A percentile compares a stretch with the other conserved stretches of the same genome.
Evolutionary conservation across 2,113 vertebrate genomes (phyloP).

Genomic region (Pseudopipra pipra): DNA sequence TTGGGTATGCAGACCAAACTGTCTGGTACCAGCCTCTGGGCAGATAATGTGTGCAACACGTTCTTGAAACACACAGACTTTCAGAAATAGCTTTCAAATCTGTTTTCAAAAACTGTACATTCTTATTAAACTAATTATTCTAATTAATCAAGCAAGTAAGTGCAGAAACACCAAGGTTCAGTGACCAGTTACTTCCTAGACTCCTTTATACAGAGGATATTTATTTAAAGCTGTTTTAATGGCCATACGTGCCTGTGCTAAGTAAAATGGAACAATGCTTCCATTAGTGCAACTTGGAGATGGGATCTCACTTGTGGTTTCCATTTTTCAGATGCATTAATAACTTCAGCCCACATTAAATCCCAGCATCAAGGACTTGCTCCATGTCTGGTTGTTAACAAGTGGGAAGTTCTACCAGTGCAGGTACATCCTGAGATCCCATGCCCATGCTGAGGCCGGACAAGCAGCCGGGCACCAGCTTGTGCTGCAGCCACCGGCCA

Average conservation of each 20-base stretch:
- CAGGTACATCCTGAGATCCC: not conserved
- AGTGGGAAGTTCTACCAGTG: not conserved
- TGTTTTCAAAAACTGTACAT: not conserved
- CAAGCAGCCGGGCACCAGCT: accelerated
- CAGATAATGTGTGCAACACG: not conserved
- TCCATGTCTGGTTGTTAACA: not conserved
- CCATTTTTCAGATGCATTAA: not conserved
- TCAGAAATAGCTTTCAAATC: not conserved
- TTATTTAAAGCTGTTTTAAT: slow-evolving; percentile 9
- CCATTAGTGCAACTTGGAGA: not conserved
- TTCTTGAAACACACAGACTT: not conserved
- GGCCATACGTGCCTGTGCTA: not conserved
- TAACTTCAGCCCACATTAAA: not conserved
- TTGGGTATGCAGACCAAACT: not conserved
- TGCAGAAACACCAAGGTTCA: not conserved
- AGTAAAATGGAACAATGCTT: not conserved
- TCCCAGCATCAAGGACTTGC: not conserved
- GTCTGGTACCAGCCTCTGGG: not conserved
- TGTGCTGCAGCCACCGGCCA: accelerated
- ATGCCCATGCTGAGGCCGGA: not conserved
- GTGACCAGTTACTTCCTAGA: not conserved
- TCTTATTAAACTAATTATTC: not conserved
- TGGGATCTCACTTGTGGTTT: not conserved
- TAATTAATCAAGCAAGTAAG: not conserved
- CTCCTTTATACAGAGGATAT: not conserved